These are phyloP conservation scores for Anser brachyrhynchus DNA, from an alignment of 2,113 vertebrate genomes.

Conservation along the genomic window DNA sequence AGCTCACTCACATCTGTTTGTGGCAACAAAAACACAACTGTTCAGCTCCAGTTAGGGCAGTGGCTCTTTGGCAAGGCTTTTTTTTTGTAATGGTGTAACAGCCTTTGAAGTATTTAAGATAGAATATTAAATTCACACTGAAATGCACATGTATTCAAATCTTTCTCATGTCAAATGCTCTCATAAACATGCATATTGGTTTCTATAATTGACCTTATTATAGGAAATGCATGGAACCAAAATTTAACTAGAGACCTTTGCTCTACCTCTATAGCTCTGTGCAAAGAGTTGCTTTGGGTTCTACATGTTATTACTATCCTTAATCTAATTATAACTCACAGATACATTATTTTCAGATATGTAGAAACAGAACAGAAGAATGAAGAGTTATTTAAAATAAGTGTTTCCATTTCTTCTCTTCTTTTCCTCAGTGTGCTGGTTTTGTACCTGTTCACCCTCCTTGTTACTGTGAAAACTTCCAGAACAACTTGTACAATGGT, in stretches of 20 bases:
- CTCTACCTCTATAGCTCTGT: not conserved
- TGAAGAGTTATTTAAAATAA: too few relatives aligned
- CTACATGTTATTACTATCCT: not conserved
- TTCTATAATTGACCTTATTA: not conserved
- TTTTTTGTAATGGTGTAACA: not conserved
- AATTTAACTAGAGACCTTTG: not conserved
- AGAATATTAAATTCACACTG: too few relatives aligned
- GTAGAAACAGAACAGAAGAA: too few relatives aligned
- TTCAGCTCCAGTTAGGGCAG: not conserved
- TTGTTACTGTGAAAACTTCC: not conserved
- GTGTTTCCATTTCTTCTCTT: not conserved
- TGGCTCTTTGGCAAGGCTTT: not conserved
- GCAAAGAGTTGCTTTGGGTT: not conserved
- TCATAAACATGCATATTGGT: not conserved
- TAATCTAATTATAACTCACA: not conserved
- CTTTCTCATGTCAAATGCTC: not conserved
- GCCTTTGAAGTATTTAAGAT: not conserved
- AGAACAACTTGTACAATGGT: not conserved
- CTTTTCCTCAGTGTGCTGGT: not conserved
- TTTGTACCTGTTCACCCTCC: not conserved
- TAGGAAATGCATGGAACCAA: not conserved
- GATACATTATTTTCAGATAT: not conserved
- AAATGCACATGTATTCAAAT: too few relatives aligned
- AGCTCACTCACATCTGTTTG: not conserved
- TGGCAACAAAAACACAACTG: slow-evolving; percentile 21